Conservation (phyloP, 2,797 vertebrate species). For the Phoxinus dragarum region DNA sequence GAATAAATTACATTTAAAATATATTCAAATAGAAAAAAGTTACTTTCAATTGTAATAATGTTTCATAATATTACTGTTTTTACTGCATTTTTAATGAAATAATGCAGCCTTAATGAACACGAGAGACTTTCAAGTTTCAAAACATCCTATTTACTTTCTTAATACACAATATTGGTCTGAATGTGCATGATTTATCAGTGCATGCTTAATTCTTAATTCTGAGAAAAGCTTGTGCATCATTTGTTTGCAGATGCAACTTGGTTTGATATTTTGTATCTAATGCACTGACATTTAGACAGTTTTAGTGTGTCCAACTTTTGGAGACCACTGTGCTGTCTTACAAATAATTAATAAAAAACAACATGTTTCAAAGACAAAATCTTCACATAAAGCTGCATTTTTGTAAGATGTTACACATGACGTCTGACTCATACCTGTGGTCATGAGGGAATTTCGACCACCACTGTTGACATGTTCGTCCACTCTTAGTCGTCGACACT, state of each 20-base stretch:
- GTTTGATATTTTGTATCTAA: neutral
- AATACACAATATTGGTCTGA: neutral
- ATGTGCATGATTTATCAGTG: neutral
- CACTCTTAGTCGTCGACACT: slow-evolving; percentile 78
- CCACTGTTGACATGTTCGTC: slow-evolving; percentile 90
- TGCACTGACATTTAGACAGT: neutral
- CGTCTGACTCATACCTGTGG: slow-evolving; percentile 51
- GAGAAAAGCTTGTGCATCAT: neutral
- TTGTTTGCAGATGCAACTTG: neutral
- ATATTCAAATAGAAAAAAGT: neutral
- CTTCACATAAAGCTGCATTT: neutral
- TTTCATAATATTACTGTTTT: neutral
- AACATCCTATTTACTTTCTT: neutral
- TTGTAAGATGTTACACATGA: neutral
- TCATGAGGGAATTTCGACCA: slow-evolving; percentile 87
- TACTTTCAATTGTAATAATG: neutral
- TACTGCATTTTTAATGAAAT: neutral
- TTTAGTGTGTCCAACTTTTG: neutral
- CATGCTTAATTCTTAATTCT: neutral
- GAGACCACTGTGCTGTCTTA: neutral
- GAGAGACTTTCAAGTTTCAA: neutral
- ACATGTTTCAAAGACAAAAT: neutral
- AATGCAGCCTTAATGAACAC: neutral
- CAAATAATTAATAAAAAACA: neutral
- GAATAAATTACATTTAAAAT: neutral